Evolutionary conservation across 2,888 invertebrate genomes (phyloP).

Genomic region (Halictus quadricinctus): DNA sequence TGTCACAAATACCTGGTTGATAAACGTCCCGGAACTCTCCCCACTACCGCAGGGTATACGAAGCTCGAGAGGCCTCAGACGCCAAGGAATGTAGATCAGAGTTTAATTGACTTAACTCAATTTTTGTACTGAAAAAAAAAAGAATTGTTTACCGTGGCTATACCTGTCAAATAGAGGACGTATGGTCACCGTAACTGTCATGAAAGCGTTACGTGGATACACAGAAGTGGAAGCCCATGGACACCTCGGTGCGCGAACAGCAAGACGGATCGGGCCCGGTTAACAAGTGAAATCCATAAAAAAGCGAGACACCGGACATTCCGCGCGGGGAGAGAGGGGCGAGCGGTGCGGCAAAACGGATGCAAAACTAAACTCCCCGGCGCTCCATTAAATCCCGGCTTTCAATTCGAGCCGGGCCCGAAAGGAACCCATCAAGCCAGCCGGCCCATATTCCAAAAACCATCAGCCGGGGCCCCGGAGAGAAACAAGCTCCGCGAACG

Average conservation of each 20-base stretch:
- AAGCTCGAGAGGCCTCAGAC: too few relatives aligned
- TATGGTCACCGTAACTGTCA: background rate
- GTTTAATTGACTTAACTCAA: too few relatives aligned
- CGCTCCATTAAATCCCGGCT: constrained; percentile 45
- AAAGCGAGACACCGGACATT: background rate
- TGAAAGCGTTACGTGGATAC: background rate
- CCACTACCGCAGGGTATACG: too few relatives aligned
- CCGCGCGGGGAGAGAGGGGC: background rate
- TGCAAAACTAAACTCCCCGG: constrained; percentile 36
- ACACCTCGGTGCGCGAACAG: background rate
- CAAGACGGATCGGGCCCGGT: background rate
- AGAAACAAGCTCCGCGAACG: constrained; percentile 47
- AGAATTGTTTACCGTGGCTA: background rate
- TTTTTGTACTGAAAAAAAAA: background rate
- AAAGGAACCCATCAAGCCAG: constrained; percentile 48
- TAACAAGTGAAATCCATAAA: constrained; percentile 1
- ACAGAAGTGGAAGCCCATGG: background rate
- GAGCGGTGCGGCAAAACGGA: background rate
- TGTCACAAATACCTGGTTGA: too few relatives aligned
- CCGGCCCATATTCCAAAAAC: constrained; percentile 55
- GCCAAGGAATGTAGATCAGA: too few relatives aligned
- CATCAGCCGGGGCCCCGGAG: constrained; percentile 40
- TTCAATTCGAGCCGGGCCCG: constrained; percentile 42
- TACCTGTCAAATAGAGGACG: background rate
- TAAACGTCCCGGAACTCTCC: too few relatives aligned